These are phyloP conservation scores for Lagopus leucura DNA, from an alignment of 2,113 vertebrate species.

Conservation along the genomic window DNA sequence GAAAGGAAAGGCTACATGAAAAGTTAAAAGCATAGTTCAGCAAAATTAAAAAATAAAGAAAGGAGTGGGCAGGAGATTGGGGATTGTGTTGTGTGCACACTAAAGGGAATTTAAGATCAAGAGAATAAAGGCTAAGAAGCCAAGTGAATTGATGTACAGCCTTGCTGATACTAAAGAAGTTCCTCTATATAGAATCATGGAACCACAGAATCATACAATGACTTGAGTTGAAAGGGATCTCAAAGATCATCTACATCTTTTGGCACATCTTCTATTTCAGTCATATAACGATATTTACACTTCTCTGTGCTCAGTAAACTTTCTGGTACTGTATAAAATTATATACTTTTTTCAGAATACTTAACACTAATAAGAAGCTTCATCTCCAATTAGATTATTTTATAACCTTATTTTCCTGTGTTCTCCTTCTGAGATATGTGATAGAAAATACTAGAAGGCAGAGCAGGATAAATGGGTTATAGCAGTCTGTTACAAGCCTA, in stretches of 20 bases:
- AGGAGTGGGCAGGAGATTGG: not conserved
- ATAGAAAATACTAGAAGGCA: not conserved
- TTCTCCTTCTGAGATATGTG: not conserved
- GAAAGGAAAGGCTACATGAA: not conserved
- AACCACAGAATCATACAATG: no score
- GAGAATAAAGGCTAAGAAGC: fast-evolving
- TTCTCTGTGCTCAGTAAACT: not conserved
- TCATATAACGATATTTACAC: not conserved
- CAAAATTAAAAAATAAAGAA: not conserved
- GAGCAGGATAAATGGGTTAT: not conserved
- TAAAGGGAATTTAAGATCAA: not conserved
- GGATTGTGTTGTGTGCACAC: fast-evolving
- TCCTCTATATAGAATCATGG: not conserved
- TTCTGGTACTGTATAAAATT: not conserved
- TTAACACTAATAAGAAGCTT: not conserved
- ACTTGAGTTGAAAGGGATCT: no score
- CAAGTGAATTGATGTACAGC: not conserved
- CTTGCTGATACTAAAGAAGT: not conserved
- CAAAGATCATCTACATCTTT: not conserved
- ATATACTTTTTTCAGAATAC: not conserved
- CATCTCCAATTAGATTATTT: not conserved
- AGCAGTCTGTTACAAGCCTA: not conserved
- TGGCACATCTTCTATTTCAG: not conserved
- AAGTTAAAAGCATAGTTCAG: not conserved
- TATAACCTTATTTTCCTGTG: not conserved